Conservation (phyloP, 2,888 invertebrate species). For the Drosophila formosana region DNA sequence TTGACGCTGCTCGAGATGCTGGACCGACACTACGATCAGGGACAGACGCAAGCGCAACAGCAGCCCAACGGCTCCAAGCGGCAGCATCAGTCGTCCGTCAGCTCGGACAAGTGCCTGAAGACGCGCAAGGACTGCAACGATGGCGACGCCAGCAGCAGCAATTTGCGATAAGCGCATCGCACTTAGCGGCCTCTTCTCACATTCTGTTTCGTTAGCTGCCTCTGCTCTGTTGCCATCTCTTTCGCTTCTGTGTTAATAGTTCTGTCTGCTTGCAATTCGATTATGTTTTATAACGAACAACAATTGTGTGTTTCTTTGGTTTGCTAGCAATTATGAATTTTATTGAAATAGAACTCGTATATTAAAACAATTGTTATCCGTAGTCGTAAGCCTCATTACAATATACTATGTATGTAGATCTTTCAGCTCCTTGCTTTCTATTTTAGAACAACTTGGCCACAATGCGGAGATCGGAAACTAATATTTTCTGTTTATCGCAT, state of each 20-base stretch:
- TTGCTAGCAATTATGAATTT: not conserved
- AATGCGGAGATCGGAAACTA: too few relatives aligned
- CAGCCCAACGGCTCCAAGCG: constrained; percentile 52
- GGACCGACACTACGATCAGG: constrained; percentile 80
- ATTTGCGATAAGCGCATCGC: constrained; percentile 1
- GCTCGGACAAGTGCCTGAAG: constrained; percentile 45
- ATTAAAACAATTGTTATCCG: not conserved
- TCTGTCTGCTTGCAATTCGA: not conserved
- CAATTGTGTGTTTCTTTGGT: constrained; percentile 1
- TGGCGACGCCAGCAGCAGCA: constrained; percentile 44
- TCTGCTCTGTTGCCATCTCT: constrained; percentile 28
- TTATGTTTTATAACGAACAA: too few relatives aligned
- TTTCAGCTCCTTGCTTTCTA: too few relatives aligned
- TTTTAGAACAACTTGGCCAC: too few relatives aligned
- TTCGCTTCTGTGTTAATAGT: constrained; percentile 15
- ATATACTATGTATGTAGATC: too few relatives aligned
- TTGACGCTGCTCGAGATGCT: constrained; percentile 83
- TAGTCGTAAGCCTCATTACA: too few relatives aligned
- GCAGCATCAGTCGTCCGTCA: constrained; percentile 29
- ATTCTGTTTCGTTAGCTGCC: too few relatives aligned
- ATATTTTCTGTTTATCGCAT: too few relatives aligned
- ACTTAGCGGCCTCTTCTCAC: not conserved
- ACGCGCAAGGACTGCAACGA: constrained; percentile 63
- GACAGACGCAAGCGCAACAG: constrained; percentile 30
- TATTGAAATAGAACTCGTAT: constrained; percentile 1